Evolutionary conservation across 2,797 vertebrate species (phyloP).

Genomic region (Xiphorhynchus erythropygius): DNA sequence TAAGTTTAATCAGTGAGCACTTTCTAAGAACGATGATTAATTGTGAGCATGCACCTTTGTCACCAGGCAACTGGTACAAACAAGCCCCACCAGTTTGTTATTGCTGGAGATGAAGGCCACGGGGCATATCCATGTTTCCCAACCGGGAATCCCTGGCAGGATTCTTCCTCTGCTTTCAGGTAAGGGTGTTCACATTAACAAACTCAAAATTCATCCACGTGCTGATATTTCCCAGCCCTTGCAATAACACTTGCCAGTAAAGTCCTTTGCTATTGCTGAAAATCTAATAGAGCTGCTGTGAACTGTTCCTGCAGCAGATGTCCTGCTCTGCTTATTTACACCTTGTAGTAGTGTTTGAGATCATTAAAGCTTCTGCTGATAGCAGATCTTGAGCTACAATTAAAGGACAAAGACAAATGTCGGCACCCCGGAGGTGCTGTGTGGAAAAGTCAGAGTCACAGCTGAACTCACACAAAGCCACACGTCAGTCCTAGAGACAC

Average conservation of each 20-base stretch:
- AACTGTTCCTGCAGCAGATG: not conserved
- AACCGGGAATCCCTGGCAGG: not conserved
- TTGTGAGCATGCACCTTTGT: not conserved
- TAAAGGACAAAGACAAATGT: conserved; percentile 50
- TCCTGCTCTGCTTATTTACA: not conserved
- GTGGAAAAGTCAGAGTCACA: not conserved
- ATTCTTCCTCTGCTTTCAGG: not conserved
- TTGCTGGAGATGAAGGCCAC: not conserved
- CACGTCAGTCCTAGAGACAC: not conserved
- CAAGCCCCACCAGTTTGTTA: not conserved
- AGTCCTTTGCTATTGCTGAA: not conserved
- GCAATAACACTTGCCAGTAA: not conserved
- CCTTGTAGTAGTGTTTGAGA: not conserved
- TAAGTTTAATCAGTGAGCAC: not conserved
- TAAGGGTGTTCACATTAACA: not conserved
- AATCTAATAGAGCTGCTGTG: not conserved
- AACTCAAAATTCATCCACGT: not conserved
- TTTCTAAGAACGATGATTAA: not conserved
- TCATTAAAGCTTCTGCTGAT: not conserved
- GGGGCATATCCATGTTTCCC: not conserved
- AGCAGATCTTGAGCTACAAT: conserved; percentile 29
- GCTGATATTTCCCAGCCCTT: not conserved
- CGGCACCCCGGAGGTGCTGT: not conserved
- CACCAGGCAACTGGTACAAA: not conserved
- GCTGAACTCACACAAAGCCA: not conserved